These are phyloP conservation scores for Campylorhamphus procurvoides DNA, from an alignment of 2,113 vertebrate species.

Conservation along the genomic window DNA sequence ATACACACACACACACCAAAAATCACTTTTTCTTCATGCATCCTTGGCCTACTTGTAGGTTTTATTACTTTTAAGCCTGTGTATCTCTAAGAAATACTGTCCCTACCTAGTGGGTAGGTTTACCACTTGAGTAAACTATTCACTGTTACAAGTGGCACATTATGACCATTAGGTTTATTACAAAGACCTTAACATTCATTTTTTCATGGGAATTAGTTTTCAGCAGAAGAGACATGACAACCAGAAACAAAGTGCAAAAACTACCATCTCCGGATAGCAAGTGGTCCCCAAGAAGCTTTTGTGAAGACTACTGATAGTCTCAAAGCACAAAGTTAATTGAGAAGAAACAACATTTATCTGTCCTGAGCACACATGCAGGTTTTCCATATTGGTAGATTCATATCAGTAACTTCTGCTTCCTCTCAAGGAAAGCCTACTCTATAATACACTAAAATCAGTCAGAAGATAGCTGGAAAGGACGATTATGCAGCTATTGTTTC, in stretches of 20 bases:
- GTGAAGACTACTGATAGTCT: neutral
- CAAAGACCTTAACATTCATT: neutral
- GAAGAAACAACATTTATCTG: neutral
- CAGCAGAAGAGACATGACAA: neutral
- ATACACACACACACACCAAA: rapidly evolving
- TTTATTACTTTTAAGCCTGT: neutral
- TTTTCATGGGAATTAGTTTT: neutral
- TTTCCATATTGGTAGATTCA: neutral
- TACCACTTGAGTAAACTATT: neutral
- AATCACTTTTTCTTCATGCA: neutral
- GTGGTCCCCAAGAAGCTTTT: neutral
- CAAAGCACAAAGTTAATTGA: neutral
- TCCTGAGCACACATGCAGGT: neutral
- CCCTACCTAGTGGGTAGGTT: neutral
- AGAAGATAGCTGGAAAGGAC: neutral
- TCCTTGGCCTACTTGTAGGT: neutral
- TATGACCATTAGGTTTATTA: neutral
- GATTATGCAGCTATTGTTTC: neutral
- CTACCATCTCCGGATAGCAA: neutral
- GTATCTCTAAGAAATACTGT: neutral
- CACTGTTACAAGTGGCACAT: neutral
- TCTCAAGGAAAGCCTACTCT: neutral
- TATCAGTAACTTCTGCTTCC: neutral
- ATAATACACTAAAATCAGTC: neutral
- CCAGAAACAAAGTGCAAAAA: neutral